Evolutionary conservation across 2,888 invertebrate species (phyloP).

Genomic region (Caenorhabditis sp.): DNA sequence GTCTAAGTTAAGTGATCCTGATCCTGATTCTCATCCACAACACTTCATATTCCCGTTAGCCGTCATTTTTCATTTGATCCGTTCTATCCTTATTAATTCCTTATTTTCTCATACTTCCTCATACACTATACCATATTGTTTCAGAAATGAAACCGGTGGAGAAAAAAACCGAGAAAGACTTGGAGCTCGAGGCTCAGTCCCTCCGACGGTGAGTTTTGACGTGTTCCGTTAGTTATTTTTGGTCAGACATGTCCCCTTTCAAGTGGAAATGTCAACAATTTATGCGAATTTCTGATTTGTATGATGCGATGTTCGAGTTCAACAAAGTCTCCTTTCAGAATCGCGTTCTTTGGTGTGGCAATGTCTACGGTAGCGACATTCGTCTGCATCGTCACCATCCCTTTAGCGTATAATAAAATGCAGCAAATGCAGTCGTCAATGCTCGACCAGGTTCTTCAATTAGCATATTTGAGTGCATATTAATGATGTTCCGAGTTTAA

Average conservation of each 20-base stretch:
- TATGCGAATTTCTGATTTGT: not conserved
- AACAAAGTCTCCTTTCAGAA: too few species aligned
- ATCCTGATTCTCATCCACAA: not conserved
- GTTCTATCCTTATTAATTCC: not conserved
- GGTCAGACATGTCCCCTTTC: too few species aligned
- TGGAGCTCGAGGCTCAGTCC: slow-evolving; percentile 59
- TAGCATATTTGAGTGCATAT: too few species aligned
- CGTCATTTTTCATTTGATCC: not conserved
- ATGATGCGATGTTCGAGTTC: not conserved
- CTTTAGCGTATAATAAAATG: slow-evolving; percentile 81
- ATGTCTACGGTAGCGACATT: slow-evolving; percentile 79
- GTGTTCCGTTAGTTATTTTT: not conserved
- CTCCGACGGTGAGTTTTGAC: slow-evolving; percentile 33
- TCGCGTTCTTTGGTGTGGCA: slow-evolving; percentile 81
- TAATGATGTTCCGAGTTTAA: slow-evolving; percentile 9
- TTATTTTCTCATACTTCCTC: not conserved
- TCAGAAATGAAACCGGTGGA: slow-evolving; percentile 46
- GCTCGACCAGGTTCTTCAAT: slow-evolving; percentile 79
- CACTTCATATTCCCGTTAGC: too few species aligned
- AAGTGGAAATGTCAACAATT: not conserved
- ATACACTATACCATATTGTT: not conserved
- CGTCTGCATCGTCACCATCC: slow-evolving; percentile 79
- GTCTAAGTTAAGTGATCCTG: too few species aligned
- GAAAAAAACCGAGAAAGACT: slow-evolving; percentile 45
- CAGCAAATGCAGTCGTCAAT: slow-evolving; percentile 78